Conservation (phyloP, 2,113 vertebrate genomes). For the Phaethornis superciliosus region DNA sequence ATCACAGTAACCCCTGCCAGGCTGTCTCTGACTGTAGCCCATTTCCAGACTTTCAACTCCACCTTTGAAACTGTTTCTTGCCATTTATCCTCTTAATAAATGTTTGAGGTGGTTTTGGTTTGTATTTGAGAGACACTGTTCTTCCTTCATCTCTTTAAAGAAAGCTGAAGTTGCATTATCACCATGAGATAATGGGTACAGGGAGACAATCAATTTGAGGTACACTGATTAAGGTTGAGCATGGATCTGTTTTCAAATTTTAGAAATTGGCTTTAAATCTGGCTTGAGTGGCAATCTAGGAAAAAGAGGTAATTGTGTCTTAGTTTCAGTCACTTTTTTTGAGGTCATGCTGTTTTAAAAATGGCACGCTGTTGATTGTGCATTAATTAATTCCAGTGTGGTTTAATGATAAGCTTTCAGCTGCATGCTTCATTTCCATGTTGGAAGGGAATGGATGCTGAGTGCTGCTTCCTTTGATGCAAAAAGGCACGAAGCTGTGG, state of each 20-base stretch:
- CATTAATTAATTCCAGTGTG: not conserved
- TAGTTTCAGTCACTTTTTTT: not conserved
- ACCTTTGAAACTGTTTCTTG: not conserved
- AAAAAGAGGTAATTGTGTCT: not conserved
- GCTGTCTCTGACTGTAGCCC: not conserved
- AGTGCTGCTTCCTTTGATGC: not conserved
- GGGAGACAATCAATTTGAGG: not conserved
- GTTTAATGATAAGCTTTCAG: not conserved
- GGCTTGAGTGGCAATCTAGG: not conserved
- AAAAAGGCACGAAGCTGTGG: not conserved
- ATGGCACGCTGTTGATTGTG: not conserved
- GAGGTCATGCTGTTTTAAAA: not conserved
- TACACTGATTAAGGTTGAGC: not conserved
- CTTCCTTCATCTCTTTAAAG: not conserved
- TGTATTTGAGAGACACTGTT: not conserved
- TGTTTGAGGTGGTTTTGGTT: not conserved
- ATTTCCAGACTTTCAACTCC: not conserved
- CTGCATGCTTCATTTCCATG: not conserved
- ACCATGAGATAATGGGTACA: not conserved
- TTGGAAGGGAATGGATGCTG: not conserved
- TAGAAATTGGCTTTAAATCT: not conserved
- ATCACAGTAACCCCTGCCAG: not conserved
- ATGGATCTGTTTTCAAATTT: not conserved
- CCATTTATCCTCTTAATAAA: not conserved
- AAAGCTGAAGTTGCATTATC: not conserved